Evolutionary conservation across 2,113 vertebrate genomes (phyloP), one percentile per base, ranked within the genome.

Genomic region (Terrapene triunguis): DNA sequence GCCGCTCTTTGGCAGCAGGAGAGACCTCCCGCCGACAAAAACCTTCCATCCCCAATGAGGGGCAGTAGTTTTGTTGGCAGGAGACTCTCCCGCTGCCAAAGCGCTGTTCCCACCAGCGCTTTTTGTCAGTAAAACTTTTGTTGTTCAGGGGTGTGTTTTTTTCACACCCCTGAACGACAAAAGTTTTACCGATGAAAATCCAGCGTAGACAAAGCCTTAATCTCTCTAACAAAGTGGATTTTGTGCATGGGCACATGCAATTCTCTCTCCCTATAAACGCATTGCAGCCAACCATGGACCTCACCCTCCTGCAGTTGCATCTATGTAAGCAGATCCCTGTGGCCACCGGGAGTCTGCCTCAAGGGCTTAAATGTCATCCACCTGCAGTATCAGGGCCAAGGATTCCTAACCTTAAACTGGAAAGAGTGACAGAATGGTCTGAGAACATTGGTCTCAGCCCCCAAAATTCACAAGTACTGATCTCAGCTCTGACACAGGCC

Each of bases 231-330:
- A 82, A 92, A 86, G n/a, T 38, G 5, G 0, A 72, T 27, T 72
- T 84, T 82, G 11, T 1, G 0, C 3, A 3, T 0, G 0, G 85
- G 17, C 7, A 74, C 5, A 48, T 2, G 7, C 22, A 86, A 83
- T 48, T 19, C 10, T 54, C 69, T 88, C 54, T 89, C 50, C 42
- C 6, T 55, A 54, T 21, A 54, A 51, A 44, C 4, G 6, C 16
- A 27, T 42, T 24, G 11, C 10, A 76, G 25, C n/a, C 32, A 89
- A 42, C 5, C 65, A 27, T 19, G 85, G 10, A 10, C 6, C 21
- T 85, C n/a, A 82, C 54, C n/a, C 14, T 0, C 0, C 21, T 22
- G 10, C 4, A 82, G n/a, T 44, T 24, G 72, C 10, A 51, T 50
- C 5, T 44, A 27, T 0, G 0, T 44, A 9, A 48, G 80, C 48